Evolutionary conservation across 2,888 invertebrate species (phyloP), one percentile per base, ranked within the genome.

Genomic region (Trichopoda pennipes): DNA sequence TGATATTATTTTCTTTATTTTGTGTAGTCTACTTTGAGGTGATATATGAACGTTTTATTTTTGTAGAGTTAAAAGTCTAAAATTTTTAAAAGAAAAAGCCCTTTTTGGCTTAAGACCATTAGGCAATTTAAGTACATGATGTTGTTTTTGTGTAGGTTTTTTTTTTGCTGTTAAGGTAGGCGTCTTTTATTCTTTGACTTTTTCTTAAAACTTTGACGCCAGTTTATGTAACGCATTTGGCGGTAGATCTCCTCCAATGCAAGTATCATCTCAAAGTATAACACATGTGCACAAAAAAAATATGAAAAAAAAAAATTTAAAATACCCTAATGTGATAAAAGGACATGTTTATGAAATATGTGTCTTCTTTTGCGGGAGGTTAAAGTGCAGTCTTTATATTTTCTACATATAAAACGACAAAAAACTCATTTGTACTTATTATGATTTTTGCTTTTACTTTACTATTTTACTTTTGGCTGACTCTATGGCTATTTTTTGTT

Each of bases 1-100:
- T 53, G 61, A 16, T 12, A 56, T 42, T 19, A 58, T 21, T 63
- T 63, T 42, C n/a, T 66, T 21, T 63, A 44, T 55, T 44, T 38
- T 38, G 38, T 42, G 58, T 28, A 51, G 66, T 51, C 66, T 66
- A 75, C 66, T 75, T 75, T 75, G 75, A 79, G 79, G 75, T 72
- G 79, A 76, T 79, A 70, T 79, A 76, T 79, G 79, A 82, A 75
- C 78, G n/a, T n/a, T 82, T 82, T 70, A 70, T 38, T 28, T 82
- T 82, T 70, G 74, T 38, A 38, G 12, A 1, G 38, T 38, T 38
- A 38, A 38, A 74, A 82, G 78, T 82, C 66, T 75, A 66, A 61
- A 53, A 28, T 17, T 7, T 32, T 10, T 51, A 60, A 17, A 69
- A 63, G 42, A 56, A 73, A 69, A 76, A 63, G 64, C 7, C 19